These are phyloP conservation scores for Zygaena filipendulae DNA, from an alignment of 2,888 invertebrate genomes.

Conservation along the genomic window DNA sequence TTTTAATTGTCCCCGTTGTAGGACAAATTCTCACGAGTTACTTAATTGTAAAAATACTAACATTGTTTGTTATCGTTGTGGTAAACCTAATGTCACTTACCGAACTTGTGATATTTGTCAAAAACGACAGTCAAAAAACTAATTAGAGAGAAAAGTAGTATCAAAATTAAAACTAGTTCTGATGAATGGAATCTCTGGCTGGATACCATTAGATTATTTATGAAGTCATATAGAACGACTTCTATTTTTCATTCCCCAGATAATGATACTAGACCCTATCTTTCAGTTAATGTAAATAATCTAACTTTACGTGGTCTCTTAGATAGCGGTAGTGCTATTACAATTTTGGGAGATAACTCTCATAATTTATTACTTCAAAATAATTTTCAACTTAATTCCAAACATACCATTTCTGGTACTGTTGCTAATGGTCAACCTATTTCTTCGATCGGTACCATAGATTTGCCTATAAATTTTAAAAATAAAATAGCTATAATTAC, in stretches of 20 bases:
- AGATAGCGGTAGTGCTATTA: not conserved
- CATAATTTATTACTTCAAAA: not conserved
- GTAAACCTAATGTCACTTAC: not conserved
- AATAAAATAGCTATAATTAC: not conserved
- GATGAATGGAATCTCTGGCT: not conserved
- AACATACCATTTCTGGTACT: not conserved
- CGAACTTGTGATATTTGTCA: not conserved
- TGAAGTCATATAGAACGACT: not conserved
- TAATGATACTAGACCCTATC: not conserved
- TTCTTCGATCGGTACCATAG: not conserved
- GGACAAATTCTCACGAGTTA: not conserved
- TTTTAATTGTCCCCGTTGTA: not conserved
- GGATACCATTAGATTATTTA: not conserved
- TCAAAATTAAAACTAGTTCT: not conserved
- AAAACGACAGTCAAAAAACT: not conserved
- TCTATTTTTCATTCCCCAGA: not conserved
- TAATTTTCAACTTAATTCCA: not conserved
- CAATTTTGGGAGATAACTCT: not conserved
- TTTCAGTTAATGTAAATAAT: not conserved
- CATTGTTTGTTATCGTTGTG: not conserved
- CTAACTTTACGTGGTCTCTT: not conserved
- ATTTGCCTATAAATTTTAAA: slow-evolving; percentile 1
- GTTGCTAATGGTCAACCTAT: slow-evolving; percentile 4
- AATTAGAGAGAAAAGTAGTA: not conserved
- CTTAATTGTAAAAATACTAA: not conserved